phyloP scores from a whole-genome alignment of 2,797 vertebrate genomes.

The Anguilla obscura region DNA sequence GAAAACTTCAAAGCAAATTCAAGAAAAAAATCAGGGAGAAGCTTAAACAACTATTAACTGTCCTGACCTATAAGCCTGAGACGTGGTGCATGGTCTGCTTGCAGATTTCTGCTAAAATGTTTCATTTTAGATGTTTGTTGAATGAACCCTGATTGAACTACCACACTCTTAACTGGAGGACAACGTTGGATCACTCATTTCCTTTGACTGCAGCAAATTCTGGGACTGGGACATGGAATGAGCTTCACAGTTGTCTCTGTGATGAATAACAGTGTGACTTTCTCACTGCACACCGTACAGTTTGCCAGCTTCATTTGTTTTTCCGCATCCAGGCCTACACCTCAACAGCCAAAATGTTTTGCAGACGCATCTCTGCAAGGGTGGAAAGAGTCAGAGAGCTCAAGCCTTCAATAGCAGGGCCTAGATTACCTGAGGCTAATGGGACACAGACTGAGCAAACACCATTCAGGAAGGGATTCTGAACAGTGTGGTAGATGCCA shows the following conservation, averaged over 20 bases:
- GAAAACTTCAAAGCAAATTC: background rate
- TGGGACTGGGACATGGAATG: background rate
- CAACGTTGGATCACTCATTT: background rate
- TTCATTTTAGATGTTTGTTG: background rate
- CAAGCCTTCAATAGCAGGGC: background rate
- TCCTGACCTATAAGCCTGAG: background rate
- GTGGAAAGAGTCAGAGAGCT: background rate
- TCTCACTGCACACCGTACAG: background rate
- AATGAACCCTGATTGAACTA: background rate
- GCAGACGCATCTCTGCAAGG: background rate
- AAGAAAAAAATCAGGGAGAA: background rate
- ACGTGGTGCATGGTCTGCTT: background rate
- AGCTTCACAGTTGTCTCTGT: background rate
- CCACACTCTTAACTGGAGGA: background rate
- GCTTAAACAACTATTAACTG: background rate
- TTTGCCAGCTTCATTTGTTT: background rate
- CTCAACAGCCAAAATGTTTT: background rate
- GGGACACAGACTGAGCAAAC: background rate
- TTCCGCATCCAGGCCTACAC: background rate
- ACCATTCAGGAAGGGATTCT: background rate
- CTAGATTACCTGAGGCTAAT: background rate
- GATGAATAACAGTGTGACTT: background rate
- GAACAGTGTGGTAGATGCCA: background rate
- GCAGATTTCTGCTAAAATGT: background rate
- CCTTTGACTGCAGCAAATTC: background rate